Percentiles rank a stretch among this genome's conserved stretches.
These are phyloP conservation scores for Pyrocoelia pectoralis DNA, from an alignment of 2,888 invertebrate genomes.

Conservation along the genomic window DNA sequence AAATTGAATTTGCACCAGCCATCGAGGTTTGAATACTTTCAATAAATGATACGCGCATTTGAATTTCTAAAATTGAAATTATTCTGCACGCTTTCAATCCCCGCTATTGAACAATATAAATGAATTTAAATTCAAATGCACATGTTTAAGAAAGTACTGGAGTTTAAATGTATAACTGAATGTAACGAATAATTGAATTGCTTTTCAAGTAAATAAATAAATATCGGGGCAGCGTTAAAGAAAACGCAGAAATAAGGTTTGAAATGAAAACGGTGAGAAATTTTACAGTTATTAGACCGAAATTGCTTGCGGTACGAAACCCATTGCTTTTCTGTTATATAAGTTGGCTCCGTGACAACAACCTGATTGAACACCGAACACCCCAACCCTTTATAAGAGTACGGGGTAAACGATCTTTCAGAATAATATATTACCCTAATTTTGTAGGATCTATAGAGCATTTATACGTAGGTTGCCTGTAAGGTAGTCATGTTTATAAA, in stretches of 20 bases:
- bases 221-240: not conserved
- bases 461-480: slow-evolving; percentile 26
- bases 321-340: slow-evolving; percentile 35
- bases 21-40: slow-evolving; percentile 2
- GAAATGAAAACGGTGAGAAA: slow-evolving; percentile 15
- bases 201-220: not conserved
- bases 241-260: slow-evolving; percentile 3
- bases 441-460: slow-evolving; percentile 28
- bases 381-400: slow-evolving; percentile 29
- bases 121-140: slow-evolving; percentile 7
- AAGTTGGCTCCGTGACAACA: slow-evolving; percentile 40
- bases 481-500: slow-evolving; percentile 37
- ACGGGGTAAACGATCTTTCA: slow-evolving; percentile 32
- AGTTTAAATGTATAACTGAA: not conserved
- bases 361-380: slow-evolving; percentile 37
- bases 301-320: slow-evolving; percentile 34
- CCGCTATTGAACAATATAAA: not conserved
- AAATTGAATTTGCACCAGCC: slow-evolving; percentile 6
- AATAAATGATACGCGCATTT: not conserved
- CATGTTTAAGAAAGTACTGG: not conserved
- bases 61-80: slow-evolving; percentile 6
- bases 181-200: not conserved
- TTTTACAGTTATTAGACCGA: slow-evolving; percentile 34
- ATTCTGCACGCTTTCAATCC: slow-evolving; percentile 2
- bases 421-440: slow-evolving; percentile 34